A percentile compares a stretch with the other conserved stretches of the same genome.
Conservation (phyloP, 2,888 invertebrate species). For the Cataglyphis albicans region DNA sequence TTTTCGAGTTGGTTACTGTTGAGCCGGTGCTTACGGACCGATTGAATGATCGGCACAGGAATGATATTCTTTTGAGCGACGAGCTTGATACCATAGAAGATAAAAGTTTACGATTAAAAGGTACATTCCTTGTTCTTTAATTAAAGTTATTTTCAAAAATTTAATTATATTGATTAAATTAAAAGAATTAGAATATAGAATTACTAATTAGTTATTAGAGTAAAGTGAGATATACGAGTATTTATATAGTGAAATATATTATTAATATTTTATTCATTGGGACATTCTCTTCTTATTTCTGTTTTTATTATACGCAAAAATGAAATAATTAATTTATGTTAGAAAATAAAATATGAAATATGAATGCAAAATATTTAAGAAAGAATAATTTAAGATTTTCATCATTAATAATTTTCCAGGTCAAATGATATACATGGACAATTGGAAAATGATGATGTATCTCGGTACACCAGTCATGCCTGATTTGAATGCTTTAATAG, state of each 20-base stretch:
- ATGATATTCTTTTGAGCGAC: conserved; percentile 88
- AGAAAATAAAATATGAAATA: neutral
- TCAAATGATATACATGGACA: conserved; percentile 99
- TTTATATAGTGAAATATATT: too few relatives aligned
- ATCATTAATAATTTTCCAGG: conserved; percentile 87
- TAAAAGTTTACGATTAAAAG: conserved; percentile 85
- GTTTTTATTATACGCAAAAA: neutral
- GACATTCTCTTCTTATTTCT: neutral
- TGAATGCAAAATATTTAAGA: neutral
- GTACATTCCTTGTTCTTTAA: conserved; percentile 63
- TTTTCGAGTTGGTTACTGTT: conserved; percentile 97
- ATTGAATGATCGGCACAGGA: conserved; percentile 88
- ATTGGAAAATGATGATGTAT: conserved; percentile 99
- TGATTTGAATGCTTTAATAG: conserved; percentile 96
- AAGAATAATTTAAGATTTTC: too few relatives aligned
- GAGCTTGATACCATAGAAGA: conserved; percentile 91
- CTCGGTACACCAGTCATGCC: conserved; percentile 98
- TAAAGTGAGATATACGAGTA: neutral
- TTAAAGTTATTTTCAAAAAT: neutral
- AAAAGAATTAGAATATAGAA: neutral
- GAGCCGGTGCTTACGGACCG: conserved; percentile 92
- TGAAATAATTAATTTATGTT: neutral
- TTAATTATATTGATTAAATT: neutral
- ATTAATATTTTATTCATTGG: conserved; percentile 49
- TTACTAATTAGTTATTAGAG: conserved; percentile 29